phyloP scores from a whole-genome alignment of 1,140 invertebrate genomes.

The Drosophila tani region DNA sequence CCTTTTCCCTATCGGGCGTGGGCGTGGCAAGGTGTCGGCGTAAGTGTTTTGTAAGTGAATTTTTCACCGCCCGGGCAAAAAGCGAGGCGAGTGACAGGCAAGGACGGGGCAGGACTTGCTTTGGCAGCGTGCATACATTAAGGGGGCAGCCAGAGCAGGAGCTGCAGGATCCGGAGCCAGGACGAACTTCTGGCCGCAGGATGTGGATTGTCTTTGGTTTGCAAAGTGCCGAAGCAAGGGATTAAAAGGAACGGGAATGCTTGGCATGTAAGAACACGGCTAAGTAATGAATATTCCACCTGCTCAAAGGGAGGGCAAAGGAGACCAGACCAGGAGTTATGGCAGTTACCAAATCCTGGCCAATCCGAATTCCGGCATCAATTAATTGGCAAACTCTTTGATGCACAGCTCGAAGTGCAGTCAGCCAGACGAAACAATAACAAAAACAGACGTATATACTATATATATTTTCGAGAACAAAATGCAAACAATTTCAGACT shows the following conservation, averaged over 20 bases:
- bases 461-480: conserved; percentile 15
- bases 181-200: conserved; percentile 51
- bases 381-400: conserved; percentile 32
- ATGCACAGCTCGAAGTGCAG: conserved; percentile 19
- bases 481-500: conserved; percentile 62
- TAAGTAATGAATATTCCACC: conserved; percentile 46
- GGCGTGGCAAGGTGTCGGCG: conserved; percentile 62
- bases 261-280: conserved; percentile 24
- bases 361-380: conserved; percentile 2
- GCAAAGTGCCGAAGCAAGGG: conserved; percentile 24
- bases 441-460: conserved; percentile 7
- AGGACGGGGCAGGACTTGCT: conserved; percentile 45
- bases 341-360: neutral
- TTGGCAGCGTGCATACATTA: conserved; percentile 66
- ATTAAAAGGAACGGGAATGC: conserved; percentile 13
- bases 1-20: too few relatives aligned
- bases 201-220: conserved; percentile 51
- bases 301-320: conserved; percentile 12
- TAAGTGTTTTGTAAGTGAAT: conserved; percentile 81
- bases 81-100: conserved; percentile 40
- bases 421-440: conserved; percentile 27
- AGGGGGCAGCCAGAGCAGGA: neutral
- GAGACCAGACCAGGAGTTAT: neutral
- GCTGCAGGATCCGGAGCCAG: neutral
- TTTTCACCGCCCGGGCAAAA: conserved; percentile 48